Conservation (phyloP, 2,113 vertebrate species). For the Channa argus region DNA sequence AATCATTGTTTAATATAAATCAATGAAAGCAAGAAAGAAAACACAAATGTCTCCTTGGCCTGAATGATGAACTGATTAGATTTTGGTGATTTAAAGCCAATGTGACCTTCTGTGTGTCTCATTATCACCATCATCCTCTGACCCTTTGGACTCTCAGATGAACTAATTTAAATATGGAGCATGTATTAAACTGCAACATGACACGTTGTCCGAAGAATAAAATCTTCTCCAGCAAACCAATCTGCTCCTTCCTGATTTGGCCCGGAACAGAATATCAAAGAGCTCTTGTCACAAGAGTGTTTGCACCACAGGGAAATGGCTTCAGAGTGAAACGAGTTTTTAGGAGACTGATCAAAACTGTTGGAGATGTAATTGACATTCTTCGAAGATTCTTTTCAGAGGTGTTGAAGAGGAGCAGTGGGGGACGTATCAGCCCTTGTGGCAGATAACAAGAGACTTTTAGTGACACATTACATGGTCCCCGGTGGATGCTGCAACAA, state of each 20-base stretch:
- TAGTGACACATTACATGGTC: conserved; percentile 45
- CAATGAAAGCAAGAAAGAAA: too few species aligned
- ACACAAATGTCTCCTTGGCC: too few species aligned
- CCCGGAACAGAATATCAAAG: conserved; percentile 69
- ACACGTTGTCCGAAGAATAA: conserved; percentile 43
- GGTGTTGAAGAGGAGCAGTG: conserved; percentile 12
- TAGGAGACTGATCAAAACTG: conserved; percentile 61
- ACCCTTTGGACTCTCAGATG: too few species aligned
- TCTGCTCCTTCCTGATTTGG: conserved; percentile 71
- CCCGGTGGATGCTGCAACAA: conserved; percentile 26
- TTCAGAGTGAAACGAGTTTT: conserved; percentile 53
- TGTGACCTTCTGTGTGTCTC: too few species aligned
- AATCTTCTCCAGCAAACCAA: background rate
- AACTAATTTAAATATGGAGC: too few species aligned
- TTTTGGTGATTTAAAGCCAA: too few species aligned
- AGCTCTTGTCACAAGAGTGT: conserved; percentile 41
- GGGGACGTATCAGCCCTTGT: conserved; percentile 23
- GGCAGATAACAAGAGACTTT: conserved; percentile 62
- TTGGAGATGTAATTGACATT: conserved; percentile 33
- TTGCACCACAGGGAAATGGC: conserved; percentile 41
- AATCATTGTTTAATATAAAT: too few species aligned
- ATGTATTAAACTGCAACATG: background rate
- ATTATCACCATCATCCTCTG: too few species aligned
- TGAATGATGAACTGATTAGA: too few species aligned
- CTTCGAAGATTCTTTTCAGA: conserved; percentile 53